phyloP scores from a whole-genome alignment of 2,113 vertebrate species.

The Corythoichthys intestinalis region DNA sequence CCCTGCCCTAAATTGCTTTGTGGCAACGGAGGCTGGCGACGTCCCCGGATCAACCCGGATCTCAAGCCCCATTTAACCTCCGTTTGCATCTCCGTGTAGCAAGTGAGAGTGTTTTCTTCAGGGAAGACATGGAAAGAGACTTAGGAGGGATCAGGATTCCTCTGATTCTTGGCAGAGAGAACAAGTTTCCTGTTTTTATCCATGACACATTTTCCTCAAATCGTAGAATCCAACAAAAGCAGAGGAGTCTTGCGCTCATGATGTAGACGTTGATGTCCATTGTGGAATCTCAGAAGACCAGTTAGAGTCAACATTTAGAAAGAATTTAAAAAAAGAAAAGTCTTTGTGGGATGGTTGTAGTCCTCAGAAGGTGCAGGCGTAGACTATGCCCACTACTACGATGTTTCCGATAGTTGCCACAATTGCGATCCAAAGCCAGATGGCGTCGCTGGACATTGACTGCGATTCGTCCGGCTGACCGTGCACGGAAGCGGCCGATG shows the following conservation, averaged over 20 bases:
- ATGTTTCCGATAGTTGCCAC: conserved; percentile 97
- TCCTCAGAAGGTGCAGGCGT: conserved; percentile 93
- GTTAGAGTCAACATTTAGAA: not conserved
- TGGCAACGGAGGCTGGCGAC: conserved; percentile 41
- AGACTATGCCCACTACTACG: conserved; percentile 94
- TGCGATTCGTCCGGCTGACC: conserved; percentile 82
- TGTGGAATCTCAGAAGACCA: not conserved
- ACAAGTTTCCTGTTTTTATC: conserved; percentile 24
- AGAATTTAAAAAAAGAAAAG: not conserved
- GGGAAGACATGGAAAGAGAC: conserved; percentile 48
- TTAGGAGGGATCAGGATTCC: conserved; percentile 21
- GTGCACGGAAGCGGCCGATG: conserved; percentile 73
- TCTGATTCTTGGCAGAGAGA: conserved; percentile 23
- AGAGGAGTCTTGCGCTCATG: conserved; percentile 12
- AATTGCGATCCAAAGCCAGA: conserved; percentile 97
- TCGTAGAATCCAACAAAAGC: conserved; percentile 20
- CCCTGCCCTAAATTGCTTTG: conserved; percentile 50
- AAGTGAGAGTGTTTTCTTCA: conserved; percentile 34
- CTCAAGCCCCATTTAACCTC: conserved; percentile 50
- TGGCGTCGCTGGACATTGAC: conserved; percentile 87
- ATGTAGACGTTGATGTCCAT: not conserved
- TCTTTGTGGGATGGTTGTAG: not conserved
- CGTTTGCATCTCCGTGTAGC: conserved; percentile 25
- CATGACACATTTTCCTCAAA: conserved; percentile 26
- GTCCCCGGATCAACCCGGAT: conserved; percentile 40